Conservation (phyloP, 92 coral and sea anemone genomes). For the Epizoanthus fatuus region DNA sequence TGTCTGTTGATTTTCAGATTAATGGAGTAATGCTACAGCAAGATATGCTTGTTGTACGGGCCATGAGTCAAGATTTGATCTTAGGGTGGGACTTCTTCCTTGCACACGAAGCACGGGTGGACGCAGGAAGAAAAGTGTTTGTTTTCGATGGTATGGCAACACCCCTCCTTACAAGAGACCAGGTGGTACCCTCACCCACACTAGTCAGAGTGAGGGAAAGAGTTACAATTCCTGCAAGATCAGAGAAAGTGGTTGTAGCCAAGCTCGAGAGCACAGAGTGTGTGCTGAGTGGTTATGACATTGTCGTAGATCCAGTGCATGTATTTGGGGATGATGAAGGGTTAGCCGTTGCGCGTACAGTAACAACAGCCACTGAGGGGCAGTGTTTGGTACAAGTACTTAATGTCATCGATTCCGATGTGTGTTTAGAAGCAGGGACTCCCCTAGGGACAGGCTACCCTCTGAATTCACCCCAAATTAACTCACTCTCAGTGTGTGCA, state of each 20-base stretch:
- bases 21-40: background rate
- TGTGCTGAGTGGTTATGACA: background rate
- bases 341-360: constrained; percentile 27
- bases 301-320: constrained; percentile 9
- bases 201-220: constrained; percentile 8
- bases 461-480: background rate
- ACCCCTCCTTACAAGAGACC: no score
- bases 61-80: constrained; percentile 24
- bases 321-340: constrained; percentile 26
- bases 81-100: constrained; percentile 33
- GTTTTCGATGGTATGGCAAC: background rate
- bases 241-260: constrained; percentile 39
- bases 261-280: background rate
- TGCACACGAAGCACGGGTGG: constrained; percentile 16
- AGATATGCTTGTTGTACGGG: constrained; percentile 11
- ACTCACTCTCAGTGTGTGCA: constrained; percentile 4
- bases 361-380: constrained; percentile 22
- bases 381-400: constrained; percentile 28
- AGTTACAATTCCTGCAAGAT: constrained; percentile 20
- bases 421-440: background rate
- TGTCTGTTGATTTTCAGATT: background rate
- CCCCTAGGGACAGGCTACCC: background rate
- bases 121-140: constrained; percentile 4
- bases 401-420: constrained; percentile 18
- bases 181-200: background rate